Evolutionary conservation across 1,140 invertebrate species (phyloP).

Genomic region (Sycophila sp.): DNA sequence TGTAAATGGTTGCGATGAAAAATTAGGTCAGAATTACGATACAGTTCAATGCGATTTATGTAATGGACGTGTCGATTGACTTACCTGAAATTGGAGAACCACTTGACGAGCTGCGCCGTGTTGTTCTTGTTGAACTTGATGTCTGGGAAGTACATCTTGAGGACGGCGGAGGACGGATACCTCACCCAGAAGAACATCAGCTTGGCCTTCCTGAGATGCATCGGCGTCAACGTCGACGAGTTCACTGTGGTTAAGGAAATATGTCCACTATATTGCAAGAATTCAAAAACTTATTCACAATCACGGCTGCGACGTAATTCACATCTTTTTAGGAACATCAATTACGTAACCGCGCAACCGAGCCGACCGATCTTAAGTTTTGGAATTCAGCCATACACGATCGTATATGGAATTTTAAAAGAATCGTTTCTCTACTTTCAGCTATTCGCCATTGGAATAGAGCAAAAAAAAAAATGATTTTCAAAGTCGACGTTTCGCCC

Average conservation of each 20-base stretch:
- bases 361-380: slow-evolving; percentile 20
- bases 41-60: background rate
- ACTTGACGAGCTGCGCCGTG: slow-evolving; percentile 99
- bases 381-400: slow-evolving; percentile 29
- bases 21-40: background rate
- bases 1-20: too few relatives aligned
- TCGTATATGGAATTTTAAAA: too few relatives aligned
- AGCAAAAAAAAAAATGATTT: too few relatives aligned
- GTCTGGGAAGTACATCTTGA: slow-evolving; percentile 99
- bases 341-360: slow-evolving; percentile 9
- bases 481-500: background rate
- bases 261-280: slow-evolving; percentile 25
- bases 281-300: slow-evolving; percentile 14
- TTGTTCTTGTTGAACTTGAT: slow-evolving; percentile 99
- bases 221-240: slow-evolving; percentile 96
- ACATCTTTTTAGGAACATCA: background rate
- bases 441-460: too few relatives aligned
- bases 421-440: too few relatives aligned
- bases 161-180: slow-evolving; percentile 96
- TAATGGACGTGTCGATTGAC: slow-evolving; percentile 64
- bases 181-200: slow-evolving; percentile 99
- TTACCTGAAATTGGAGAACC: slow-evolving; percentile 99
- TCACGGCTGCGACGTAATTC: background rate
- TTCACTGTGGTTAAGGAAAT: slow-evolving; percentile 84
- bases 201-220: slow-evolving; percentile 99